These are phyloP conservation scores for Falco punctatus DNA, from an alignment of 2,113 vertebrate genomes.

Conservation along the genomic window DNA sequence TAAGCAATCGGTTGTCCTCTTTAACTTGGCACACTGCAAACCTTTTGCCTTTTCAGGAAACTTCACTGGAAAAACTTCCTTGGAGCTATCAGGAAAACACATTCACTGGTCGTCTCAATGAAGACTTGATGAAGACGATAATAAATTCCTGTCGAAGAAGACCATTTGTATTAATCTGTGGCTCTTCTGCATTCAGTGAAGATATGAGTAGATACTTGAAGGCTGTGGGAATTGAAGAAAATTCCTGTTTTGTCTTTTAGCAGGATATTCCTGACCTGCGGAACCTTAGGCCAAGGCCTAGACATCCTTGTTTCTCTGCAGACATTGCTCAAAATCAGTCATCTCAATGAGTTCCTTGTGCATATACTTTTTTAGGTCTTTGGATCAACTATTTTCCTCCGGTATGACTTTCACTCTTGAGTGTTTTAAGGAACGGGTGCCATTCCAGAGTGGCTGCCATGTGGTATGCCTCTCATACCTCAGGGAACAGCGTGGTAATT, in stretches of 20 bases:
- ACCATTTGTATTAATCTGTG: conserved; percentile 78
- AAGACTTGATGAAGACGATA: conserved; percentile 55
- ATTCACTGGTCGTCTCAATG: conserved; percentile 59
- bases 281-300: neutral
- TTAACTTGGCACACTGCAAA: neutral
- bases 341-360: neutral
- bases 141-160: conserved; percentile 67
- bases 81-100: conserved; percentile 79
- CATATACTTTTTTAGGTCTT: neutral
- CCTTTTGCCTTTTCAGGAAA: conserved; percentile 69
- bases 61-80: conserved; percentile 69
- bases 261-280: neutral
- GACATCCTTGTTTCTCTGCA: neutral
- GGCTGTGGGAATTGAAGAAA: conserved; percentile 58
- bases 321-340: neutral
- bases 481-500: neutral
- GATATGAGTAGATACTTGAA: conserved; percentile 72
- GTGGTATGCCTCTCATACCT: neutral
- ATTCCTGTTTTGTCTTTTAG: conserved; percentile 79
- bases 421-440: neutral
- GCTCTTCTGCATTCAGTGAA: conserved; percentile 72
- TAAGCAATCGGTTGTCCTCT: neutral
- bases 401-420: neutral
- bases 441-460: neutral
- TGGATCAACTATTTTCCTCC: neutral